Base-by-base conservation (phyloP, 2,797 vertebrate species). In the Cossypha dichroa region DNA sequence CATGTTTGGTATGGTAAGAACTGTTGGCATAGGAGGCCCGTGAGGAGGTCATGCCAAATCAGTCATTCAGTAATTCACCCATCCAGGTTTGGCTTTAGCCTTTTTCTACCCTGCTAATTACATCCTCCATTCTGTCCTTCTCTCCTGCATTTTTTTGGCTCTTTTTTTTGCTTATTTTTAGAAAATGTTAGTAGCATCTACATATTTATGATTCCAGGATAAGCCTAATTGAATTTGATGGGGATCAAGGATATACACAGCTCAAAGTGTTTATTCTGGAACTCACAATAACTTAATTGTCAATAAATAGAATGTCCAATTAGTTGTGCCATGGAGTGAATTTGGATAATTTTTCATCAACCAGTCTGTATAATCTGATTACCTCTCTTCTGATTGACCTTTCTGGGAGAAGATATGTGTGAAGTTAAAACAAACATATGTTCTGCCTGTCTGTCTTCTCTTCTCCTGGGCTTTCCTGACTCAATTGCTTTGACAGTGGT, bases 321-420 rank as follows among this genome's bases (percentile, higher is more conserved):
- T 91, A 85, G 74, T 76, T 94, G 74, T 85, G 38, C 52, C 60
- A 26, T 87, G 75, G 80, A 45, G 80, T 69, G 85, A 93, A 81
- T 95, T 90, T 94, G 66, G 72, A 52, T 97, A 92, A 94, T 84
- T 93, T 93, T 94, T 96, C 66, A 72, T 97, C 85, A 83, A 9
- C 92, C 55, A 59, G 36, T 46, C 54, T 90, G 25, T 60, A 40
- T 66, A 90, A 91, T 91, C 55, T 70, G 31, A 79, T 96, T 96
- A 56, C 22, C 23, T 88, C 18, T 83, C 41, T 80, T 70, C 45
- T 4, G 7, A 78, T 54, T 83, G 74, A 92, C 85, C 82, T 91
- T 93, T 94, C 67, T 90, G 34, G 84, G 31, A 51, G 62, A 72
- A 54, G 28, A 77, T 36, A 9, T 48, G 11, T 31, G 29, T 11